Evolutionary conservation across 1,140 invertebrate species (phyloP).

Genomic region (Diorhabda sublineata): DNA sequence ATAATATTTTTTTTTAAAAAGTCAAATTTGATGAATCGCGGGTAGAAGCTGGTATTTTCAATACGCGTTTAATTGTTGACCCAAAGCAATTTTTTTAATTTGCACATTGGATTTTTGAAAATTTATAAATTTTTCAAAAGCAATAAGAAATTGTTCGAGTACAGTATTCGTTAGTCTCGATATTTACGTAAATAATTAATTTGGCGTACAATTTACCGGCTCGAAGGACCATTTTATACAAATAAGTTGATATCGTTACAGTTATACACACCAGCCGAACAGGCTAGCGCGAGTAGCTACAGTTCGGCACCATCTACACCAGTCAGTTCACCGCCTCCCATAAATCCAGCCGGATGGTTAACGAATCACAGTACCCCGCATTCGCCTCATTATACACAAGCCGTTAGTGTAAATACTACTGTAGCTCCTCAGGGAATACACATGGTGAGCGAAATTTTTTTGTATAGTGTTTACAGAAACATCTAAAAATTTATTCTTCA

Average conservation of each 20-base stretch:
- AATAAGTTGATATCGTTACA: slow-evolving; percentile 37
- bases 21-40: not conserved
- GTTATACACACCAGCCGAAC: slow-evolving; percentile 80
- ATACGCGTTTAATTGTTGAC: too few species aligned
- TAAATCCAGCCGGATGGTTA: slow-evolving; percentile 58
- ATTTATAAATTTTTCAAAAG: too few species aligned
- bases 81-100: too few species aligned
- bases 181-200: too few species aligned
- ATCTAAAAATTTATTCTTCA: not conserved
- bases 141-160: too few species aligned
- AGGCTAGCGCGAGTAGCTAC: slow-evolving; percentile 83
- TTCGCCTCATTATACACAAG: slow-evolving; percentile 53
- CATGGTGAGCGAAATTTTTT: slow-evolving; percentile 44
- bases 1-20: not conserved
- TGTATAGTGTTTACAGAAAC: not conserved
- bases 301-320: slow-evolving; percentile 87
- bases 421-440: slow-evolving; percentile 50
- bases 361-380: slow-evolving; percentile 50
- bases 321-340: slow-evolving; percentile 79
- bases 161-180: too few species aligned
- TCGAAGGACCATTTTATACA: too few species aligned
- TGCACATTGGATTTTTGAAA: too few species aligned
- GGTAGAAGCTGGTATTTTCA: too few species aligned
- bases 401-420: slow-evolving; percentile 48
- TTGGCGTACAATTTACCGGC: too few species aligned